phyloP scores from a whole-genome alignment of 2,797 vertebrate genomes.

The Coendou prehensilis region DNA sequence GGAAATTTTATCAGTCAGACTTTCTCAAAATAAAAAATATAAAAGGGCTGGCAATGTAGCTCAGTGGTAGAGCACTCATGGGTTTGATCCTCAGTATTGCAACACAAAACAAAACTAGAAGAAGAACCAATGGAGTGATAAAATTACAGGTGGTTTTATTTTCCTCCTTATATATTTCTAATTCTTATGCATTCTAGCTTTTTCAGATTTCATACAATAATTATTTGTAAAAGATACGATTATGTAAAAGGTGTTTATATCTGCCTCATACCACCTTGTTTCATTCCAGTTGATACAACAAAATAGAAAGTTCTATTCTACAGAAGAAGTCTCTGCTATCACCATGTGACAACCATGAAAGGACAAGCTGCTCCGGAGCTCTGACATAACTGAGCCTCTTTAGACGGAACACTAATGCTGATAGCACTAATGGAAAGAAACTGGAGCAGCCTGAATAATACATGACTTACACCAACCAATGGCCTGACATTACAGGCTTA shows the following conservation, averaged over 20 bases:
- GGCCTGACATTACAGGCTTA: conserved; percentile 82
- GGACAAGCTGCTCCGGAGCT: conserved; percentile 23
- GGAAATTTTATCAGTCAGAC: no score
- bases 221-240: conserved; percentile 57
- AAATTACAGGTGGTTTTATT: conserved; percentile 54
- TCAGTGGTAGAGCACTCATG: background rate
- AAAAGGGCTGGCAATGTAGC: background rate
- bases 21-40: background rate
- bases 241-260: conserved; percentile 54
- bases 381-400: conserved; percentile 80
- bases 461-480: conserved; percentile 87
- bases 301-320: conserved; percentile 68
- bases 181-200: conserved; percentile 42
- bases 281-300: conserved; percentile 64
- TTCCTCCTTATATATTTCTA: conserved; percentile 35
- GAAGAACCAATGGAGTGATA: background rate
- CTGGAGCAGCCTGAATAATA: conserved; percentile 89
- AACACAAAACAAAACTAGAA: background rate
- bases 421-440: conserved; percentile 88
- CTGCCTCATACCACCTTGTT: background rate
- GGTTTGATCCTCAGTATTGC: background rate
- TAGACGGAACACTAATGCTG: conserved; percentile 81
- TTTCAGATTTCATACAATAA: conserved; percentile 48
- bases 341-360: conserved; percentile 72
- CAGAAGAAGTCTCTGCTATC: conserved; percentile 69